Evolutionary conservation across 1,140 invertebrate genomes (phyloP), one percentile per base, ranked within the genome.

Genomic region (Chlorops oryzae): DNA sequence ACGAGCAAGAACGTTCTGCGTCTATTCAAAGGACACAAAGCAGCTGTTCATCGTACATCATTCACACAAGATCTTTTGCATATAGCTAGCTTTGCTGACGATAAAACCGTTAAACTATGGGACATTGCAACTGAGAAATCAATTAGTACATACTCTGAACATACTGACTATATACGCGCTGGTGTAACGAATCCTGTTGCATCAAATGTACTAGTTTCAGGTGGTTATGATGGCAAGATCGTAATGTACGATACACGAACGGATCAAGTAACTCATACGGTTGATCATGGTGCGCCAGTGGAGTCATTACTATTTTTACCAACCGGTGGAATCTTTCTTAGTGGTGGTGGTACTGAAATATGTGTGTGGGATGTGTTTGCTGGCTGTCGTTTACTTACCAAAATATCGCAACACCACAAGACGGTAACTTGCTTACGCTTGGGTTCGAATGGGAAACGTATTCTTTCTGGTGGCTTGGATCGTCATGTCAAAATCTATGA

Each of bases 401-500:
- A 81, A 71, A 78, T 93, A 59, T 82, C 83, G 35, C 83, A 90
- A 65, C 87, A 98, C 73, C 92, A 97, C 66, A 98, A 98, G 79
- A 95, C 93, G 2, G 83, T 98, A 2, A 96, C 92, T 3, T 86
- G 85, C 56, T 60, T 96, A 18, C 74, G 80, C 56, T 77, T 94
- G 47, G 86, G 87, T 18, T 87, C 83, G 20, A 83, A 91, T 65
- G 86, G 85, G 21, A 84, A 82, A 49, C 80, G 89, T 59, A 75
- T 98, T 28, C 65, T 98, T 54, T 96, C 93, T 7, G 91, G 85
- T 5, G 93, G 91, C 3, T 75, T 98, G 37, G 96, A 98, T 66
- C 81, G 88, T 58, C 91, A 96, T 75, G 86, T 98, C 0, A 97
- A 97, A 78, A 84, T 98, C 56, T 96, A 95, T 74, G 89, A 97